Conservation (phyloP, 2,888 invertebrate species). For the Ochlodes sylvanus region DNA sequence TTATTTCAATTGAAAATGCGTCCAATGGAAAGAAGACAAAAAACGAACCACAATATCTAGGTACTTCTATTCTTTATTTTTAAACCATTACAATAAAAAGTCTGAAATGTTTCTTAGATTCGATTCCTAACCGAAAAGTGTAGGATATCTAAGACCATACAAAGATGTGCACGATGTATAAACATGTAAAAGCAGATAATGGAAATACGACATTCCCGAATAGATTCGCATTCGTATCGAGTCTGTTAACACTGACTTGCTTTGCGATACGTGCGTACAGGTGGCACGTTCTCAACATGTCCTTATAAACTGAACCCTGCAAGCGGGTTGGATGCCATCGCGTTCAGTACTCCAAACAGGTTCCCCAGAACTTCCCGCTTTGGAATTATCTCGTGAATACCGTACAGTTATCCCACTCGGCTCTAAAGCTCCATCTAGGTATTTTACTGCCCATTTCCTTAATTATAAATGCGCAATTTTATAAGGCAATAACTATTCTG, state of each 20-base stretch:
- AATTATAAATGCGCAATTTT: constrained; percentile 21
- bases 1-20: no score
- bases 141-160: not conserved
- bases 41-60: no score
- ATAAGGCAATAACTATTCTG: constrained; percentile 2
- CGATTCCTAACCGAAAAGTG: not conserved
- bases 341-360: constrained; percentile 76
- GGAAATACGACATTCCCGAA: constrained; percentile 48
- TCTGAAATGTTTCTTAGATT: no score
- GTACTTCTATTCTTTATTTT: no score
- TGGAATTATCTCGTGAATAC: constrained; percentile 73
- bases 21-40: no score
- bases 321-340: constrained; percentile 66
- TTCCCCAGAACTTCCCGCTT: constrained; percentile 74
- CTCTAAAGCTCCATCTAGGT: constrained; percentile 19
- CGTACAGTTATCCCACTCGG: constrained; percentile 64
- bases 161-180: not conserved
- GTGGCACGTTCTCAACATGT: constrained; percentile 51
- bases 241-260: constrained; percentile 48
- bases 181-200: constrained; percentile 57
- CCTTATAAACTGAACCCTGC: constrained; percentile 72
- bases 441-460: constrained; percentile 29
- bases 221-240: constrained; percentile 52
- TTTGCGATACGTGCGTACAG: constrained; percentile 38
- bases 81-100: no score